phyloP scores from a whole-genome alignment of 2,797 vertebrate genomes.

The Mus minutoides region DNA sequence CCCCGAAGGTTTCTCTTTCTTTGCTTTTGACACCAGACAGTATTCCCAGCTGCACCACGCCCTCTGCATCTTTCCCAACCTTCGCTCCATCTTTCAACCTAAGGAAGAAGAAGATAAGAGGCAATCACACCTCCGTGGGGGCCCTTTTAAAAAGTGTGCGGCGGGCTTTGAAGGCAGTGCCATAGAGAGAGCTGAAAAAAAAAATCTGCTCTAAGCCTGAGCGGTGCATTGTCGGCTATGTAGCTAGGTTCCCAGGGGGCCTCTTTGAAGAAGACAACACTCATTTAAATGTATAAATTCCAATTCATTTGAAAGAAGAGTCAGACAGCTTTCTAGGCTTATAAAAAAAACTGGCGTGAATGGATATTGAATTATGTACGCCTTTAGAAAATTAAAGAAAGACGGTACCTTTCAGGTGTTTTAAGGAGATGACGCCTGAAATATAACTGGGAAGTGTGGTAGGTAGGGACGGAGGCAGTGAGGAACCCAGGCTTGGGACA shows the following conservation, averaged over 20 bases:
- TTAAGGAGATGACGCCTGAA: constrained; percentile 36
- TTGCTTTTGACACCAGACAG: not conserved
- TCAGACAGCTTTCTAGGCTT: constrained; percentile 10
- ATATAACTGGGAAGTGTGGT: not conserved
- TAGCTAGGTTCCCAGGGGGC: constrained; percentile 8
- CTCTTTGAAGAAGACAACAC: constrained; percentile 52
- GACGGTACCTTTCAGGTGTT: constrained; percentile 7
- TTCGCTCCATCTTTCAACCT: constrained; percentile 44
- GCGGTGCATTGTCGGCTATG: not conserved
- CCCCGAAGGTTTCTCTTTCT: not conserved
- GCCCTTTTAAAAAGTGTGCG: constrained; percentile 4
- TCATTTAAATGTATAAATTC: constrained; percentile 72
- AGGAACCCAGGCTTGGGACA: not conserved
- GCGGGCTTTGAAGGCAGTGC: constrained; percentile 44
- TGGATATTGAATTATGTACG: constrained; percentile 31
- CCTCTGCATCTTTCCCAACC: not conserved
- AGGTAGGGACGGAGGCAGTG: not conserved
- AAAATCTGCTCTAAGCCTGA: not conserved
- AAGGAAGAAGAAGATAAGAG: constrained; percentile 21
- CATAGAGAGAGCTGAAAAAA: constrained; percentile 14
- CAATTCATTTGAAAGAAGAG: constrained; percentile 57
- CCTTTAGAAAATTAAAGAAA: constrained; percentile 55
- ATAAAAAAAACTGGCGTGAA: not conserved
- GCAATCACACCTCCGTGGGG: not conserved
- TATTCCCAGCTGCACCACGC: not conserved